phyloP scores from a whole-genome alignment of 2,113 vertebrate species.

The Benitochromis conjunctus region DNA sequence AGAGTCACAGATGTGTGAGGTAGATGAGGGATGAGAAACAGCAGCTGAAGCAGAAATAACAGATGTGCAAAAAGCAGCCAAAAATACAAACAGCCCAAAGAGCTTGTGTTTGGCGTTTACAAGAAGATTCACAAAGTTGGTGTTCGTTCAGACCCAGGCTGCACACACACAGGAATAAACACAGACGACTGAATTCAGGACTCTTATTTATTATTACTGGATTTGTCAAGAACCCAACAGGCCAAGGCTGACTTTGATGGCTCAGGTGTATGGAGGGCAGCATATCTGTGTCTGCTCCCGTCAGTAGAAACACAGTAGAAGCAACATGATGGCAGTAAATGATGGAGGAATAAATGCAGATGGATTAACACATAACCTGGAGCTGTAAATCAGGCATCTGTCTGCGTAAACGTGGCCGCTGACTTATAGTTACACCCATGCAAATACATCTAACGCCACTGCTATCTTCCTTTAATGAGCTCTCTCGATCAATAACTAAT shows the following conservation, averaged over 20 bases:
- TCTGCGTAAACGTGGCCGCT: not conserved
- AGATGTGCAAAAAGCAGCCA: conserved; percentile 31
- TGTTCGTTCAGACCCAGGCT: not conserved
- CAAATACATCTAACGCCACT: not conserved
- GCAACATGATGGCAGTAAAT: not conserved
- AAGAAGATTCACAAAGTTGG: not conserved
- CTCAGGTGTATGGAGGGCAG: not conserved
- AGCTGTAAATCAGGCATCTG: conserved; percentile 40
- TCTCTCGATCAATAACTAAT: not conserved
- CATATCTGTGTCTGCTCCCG: not conserved
- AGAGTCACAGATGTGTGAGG: conserved; percentile 44
- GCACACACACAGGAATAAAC: not conserved
- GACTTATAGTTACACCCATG: not conserved
- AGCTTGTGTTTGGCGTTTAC: not conserved
- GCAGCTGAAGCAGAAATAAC: conserved; percentile 28
- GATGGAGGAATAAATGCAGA: not conserved
- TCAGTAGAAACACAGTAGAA: not conserved
- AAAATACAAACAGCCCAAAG: not conserved
- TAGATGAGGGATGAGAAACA: not conserved
- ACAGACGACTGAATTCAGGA: not conserved
- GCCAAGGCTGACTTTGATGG: not conserved
- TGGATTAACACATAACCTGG: conserved; percentile 23
- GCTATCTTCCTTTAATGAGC: not conserved
- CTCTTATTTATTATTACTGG: not conserved
- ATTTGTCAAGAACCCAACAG: not conserved